These are phyloP conservation scores for Danio tinwini DNA, from an alignment of 2,797 vertebrate species.

Conservation along the genomic window DNA sequence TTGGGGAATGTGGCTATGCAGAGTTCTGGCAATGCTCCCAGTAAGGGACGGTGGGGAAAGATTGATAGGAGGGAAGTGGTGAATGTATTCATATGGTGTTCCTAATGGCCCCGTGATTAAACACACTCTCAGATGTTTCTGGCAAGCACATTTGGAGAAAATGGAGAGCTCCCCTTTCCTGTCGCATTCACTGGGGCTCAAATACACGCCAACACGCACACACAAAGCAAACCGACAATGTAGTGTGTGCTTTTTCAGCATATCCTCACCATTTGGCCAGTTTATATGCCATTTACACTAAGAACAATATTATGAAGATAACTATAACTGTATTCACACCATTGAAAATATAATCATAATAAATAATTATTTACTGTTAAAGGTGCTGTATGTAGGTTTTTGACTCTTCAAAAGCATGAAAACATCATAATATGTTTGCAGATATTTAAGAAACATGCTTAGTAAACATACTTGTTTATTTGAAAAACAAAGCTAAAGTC, in stretches of 20 bases:
- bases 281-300: no score
- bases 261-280: no score
- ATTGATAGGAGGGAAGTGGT: constrained; percentile 38
- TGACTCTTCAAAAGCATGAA: no score
- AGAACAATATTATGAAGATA: no score
- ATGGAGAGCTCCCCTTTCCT: constrained; percentile 31
- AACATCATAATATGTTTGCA: no score
- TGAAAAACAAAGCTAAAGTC: no score
- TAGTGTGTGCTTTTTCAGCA: constrained; percentile 6
- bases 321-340: no score
- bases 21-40: constrained; percentile 42
- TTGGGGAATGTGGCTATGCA: constrained; percentile 17
- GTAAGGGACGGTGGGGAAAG: constrained; percentile 28
- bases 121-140: constrained; percentile 58
- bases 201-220: not conserved
- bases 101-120: constrained; percentile 65
- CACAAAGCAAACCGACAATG: not conserved
- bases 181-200: constrained; percentile 24
- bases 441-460: no score
- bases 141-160: constrained; percentile 49
- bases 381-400: no score
- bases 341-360: no score
- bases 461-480: no score
- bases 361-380: no score
- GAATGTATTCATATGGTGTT: constrained; percentile 58